phyloP scores from a whole-genome alignment of 2,797 vertebrate species.

The Melanogrammus aeglefinus region DNA sequence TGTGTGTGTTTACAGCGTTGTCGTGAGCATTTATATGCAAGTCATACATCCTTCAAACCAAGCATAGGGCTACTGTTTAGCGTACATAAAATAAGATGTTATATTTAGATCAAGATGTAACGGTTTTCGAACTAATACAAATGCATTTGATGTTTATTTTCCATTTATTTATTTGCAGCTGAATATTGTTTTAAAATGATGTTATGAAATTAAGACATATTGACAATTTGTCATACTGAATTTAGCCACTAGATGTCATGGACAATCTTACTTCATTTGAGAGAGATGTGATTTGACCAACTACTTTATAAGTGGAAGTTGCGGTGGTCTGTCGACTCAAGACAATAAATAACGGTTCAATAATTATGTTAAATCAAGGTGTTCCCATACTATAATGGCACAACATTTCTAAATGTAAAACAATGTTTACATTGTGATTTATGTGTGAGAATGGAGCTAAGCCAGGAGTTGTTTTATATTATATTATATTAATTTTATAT shows the following conservation, averaged over 20 bases:
- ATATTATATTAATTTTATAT: background rate
- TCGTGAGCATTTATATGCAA: too few relatives aligned
- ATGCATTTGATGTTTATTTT: background rate
- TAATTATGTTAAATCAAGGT: background rate
- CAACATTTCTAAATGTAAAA: background rate
- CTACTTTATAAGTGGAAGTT: too few relatives aligned
- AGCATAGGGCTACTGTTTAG: too few relatives aligned
- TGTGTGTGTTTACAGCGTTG: background rate
- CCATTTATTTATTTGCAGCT: background rate
- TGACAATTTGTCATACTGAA: background rate
- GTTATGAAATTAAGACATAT: background rate
- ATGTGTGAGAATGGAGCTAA: background rate
- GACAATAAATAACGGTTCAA: too few relatives aligned
- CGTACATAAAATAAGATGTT: too few relatives aligned
- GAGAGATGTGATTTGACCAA: background rate
- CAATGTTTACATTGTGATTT: background rate
- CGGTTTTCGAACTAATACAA: background rate
- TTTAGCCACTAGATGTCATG: background rate
- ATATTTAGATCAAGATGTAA: background rate
- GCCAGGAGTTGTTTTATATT: background rate
- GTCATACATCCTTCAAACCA: too few relatives aligned
- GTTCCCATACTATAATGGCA: background rate
- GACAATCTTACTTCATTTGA: background rate
- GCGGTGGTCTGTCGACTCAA: too few relatives aligned
- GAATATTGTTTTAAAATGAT: background rate